phyloP scores from a whole-genome alignment of 2,888 invertebrate species.

The Eumerus sabulonum region DNA sequence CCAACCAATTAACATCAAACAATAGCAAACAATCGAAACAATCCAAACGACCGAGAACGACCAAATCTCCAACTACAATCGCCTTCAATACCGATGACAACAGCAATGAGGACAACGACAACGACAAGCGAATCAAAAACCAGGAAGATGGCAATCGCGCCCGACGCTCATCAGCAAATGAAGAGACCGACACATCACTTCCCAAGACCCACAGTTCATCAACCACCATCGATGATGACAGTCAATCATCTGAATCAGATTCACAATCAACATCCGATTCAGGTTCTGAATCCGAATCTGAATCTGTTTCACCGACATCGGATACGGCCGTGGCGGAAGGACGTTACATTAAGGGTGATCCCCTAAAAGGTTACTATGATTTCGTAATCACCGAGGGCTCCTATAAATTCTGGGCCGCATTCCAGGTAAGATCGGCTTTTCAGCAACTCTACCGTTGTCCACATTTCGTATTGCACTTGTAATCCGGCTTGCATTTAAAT shows the following conservation, averaged over 20 bases:
- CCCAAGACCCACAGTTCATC: background rate
- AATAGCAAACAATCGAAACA: slow-evolving; percentile 18
- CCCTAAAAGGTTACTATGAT: slow-evolving; percentile 90
- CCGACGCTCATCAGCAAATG: slow-evolving; percentile 50
- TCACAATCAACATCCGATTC: slow-evolving; percentile 11
- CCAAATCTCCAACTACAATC: slow-evolving; percentile 36
- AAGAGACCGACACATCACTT: slow-evolving; percentile 2
- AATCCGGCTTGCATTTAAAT: slow-evolving; percentile 65
- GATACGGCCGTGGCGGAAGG: slow-evolving; percentile 74
- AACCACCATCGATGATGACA: slow-evolving; percentile 5
- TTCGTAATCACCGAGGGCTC: slow-evolving; percentile 93
- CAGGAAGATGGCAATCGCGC: slow-evolving; percentile 48
- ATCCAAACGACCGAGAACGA: slow-evolving; percentile 26
- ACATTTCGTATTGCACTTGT: slow-evolving; percentile 35
- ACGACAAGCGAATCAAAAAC: slow-evolving; percentile 19
- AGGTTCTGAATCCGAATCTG: slow-evolving; percentile 28
- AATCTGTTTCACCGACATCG: slow-evolving; percentile 10
- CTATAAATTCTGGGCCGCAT: slow-evolving; percentile 93
- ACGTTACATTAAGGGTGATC: slow-evolving; percentile 81
- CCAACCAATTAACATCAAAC: slow-evolving; percentile 2
- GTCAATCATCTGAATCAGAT: slow-evolving; percentile 22
- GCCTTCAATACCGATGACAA: slow-evolving; percentile 10
- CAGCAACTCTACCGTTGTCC: slow-evolving; percentile 20
- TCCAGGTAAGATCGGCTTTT: slow-evolving; percentile 82
- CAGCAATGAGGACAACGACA: slow-evolving; percentile 14